These are phyloP conservation scores for Amblyraja radiata DNA, from an alignment of 2,797 vertebrate genomes.

Conservation along the genomic window DNA sequence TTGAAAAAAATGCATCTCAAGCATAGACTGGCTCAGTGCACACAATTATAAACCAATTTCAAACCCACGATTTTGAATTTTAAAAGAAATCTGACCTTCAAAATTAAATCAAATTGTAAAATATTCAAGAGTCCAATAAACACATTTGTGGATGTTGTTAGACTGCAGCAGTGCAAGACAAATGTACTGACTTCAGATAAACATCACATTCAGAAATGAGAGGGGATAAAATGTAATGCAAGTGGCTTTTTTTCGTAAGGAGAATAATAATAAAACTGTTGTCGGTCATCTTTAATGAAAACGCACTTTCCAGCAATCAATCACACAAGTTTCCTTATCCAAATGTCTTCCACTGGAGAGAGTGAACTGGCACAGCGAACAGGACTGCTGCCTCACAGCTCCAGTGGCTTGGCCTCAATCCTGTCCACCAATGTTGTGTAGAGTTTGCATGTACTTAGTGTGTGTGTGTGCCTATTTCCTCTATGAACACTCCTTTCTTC, in stretches of 20 bases:
- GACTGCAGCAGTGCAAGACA: not conserved
- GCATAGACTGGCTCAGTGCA: not conserved
- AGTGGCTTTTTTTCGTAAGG: not conserved
- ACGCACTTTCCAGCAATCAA: not conserved
- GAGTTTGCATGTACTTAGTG: no score
- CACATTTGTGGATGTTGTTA: not conserved
- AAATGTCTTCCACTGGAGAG: no score
- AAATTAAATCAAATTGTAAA: not conserved
- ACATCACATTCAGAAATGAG: not conserved
- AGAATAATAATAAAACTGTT: not conserved
- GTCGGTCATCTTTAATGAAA: not conserved
- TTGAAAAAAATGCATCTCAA: not conserved
- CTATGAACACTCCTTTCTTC: no score
- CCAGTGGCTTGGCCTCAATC: no score
- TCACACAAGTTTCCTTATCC: not conserved
- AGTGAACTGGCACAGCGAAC: no score
- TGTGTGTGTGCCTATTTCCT: no score
- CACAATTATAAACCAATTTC: no score
- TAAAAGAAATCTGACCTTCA: not conserved
- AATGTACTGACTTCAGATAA: not conserved
- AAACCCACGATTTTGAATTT: not conserved
- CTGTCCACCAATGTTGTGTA: no score
- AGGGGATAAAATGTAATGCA: not conserved
- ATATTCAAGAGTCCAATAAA: not conserved
- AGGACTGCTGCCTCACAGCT: no score